These are phyloP conservation scores for Drosophila navojoa DNA, from an alignment of 1,140 invertebrate species.

Conservation along the genomic window DNA sequence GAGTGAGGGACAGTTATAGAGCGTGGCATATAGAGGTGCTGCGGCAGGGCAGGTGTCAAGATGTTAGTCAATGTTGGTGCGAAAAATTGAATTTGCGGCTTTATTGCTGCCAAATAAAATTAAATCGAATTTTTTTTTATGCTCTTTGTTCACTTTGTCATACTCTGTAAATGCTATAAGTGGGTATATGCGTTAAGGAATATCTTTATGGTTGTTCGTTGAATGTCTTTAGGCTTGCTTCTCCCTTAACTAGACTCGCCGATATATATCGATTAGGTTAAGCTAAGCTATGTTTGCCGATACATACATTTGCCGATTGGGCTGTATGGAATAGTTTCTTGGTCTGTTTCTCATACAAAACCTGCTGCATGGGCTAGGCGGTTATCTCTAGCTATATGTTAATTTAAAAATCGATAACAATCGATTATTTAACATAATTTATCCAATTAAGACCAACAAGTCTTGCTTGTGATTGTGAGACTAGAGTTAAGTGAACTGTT, in stretches of 20 bases:
- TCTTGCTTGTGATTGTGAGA: too few species aligned
- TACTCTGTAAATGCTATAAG: not conserved
- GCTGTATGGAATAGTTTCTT: too few species aligned
- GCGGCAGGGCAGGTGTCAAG: not conserved
- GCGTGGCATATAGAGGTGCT: not conserved
- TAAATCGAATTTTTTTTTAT: constrained; percentile 72
- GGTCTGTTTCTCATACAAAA: too few species aligned
- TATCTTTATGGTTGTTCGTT: too few species aligned
- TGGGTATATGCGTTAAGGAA: not conserved
- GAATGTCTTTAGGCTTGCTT: too few species aligned
- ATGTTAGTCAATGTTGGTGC: constrained; percentile 46
- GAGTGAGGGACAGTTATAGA: too few species aligned
- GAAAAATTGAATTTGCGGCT: constrained; percentile 82
- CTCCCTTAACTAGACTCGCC: not conserved
- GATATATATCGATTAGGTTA: not conserved
- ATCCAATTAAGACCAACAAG: too few species aligned
- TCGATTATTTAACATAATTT: not conserved
- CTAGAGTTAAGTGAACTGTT: too few species aligned
- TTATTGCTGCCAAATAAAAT: constrained; percentile 83
- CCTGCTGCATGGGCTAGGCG: too few species aligned
- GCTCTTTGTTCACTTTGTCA: not conserved
- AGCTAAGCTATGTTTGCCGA: too few species aligned
- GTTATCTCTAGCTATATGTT: too few species aligned
- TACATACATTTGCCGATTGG: too few species aligned
- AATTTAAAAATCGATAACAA: not conserved